phyloP scores from a whole-genome alignment of 2,888 invertebrate species.

The Rhagium mordax region DNA sequence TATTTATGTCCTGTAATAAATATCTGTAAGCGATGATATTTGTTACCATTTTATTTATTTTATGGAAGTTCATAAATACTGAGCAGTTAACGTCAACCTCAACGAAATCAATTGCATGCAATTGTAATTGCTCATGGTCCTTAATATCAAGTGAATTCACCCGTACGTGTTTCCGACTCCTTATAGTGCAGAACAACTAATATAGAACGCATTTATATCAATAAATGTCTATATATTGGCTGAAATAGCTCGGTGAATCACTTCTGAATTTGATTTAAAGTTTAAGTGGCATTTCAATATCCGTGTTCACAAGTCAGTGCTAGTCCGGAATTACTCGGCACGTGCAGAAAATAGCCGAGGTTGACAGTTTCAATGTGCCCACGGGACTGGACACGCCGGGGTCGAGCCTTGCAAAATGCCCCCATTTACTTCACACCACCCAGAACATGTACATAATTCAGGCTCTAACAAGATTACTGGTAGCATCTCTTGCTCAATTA shows the following conservation, averaged over 20 bases:
- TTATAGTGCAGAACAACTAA: constrained; percentile 42
- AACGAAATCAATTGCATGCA: constrained; percentile 30
- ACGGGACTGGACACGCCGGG: constrained; percentile 47
- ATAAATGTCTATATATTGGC: constrained; percentile 60
- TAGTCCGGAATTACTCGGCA: constrained; percentile 59
- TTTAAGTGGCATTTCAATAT: constrained; percentile 67
- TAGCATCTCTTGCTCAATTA: constrained; percentile 5
- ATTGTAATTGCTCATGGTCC: constrained; percentile 9
- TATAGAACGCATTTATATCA: constrained; percentile 61
- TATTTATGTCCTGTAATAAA: no score
- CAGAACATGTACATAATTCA: constrained; percentile 27
- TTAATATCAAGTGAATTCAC: constrained; percentile 5
- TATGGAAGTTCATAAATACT: not conserved
- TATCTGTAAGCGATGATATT: not conserved
- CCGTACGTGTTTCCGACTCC: constrained; percentile 41
- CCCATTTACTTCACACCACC: constrained; percentile 13
- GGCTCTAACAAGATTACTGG: not conserved
- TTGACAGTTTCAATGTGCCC: constrained; percentile 63
- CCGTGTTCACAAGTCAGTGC: constrained; percentile 62
- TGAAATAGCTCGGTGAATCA: constrained; percentile 62
- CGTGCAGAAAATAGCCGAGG: constrained; percentile 62
- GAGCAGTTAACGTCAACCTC: constrained; percentile 12
- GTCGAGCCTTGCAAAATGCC: constrained; percentile 14
- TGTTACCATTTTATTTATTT: not conserved
- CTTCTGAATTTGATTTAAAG: constrained; percentile 66